Evolutionary conservation across 2,113 vertebrate species (phyloP).

Genomic region (Vireo altiloquus): DNA sequence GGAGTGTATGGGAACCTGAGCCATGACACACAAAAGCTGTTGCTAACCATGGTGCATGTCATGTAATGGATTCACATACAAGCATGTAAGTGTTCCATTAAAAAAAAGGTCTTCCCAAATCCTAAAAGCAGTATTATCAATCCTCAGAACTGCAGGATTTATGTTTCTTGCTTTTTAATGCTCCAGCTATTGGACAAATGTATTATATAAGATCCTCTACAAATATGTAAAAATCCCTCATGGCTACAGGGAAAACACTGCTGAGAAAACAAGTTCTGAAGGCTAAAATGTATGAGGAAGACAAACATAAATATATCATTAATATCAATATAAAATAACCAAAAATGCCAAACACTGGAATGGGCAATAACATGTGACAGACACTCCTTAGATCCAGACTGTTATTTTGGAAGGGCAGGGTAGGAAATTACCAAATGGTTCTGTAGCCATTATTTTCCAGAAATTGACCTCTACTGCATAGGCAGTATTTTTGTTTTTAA

Average conservation of each 20-base stretch:
- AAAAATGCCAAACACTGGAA: background rate
- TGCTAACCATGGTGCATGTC: background rate
- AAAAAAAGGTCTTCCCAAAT: background rate
- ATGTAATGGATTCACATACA: background rate
- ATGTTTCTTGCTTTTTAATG: background rate
- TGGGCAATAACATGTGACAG: background rate
- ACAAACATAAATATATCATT: background rate
- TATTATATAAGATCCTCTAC: background rate
- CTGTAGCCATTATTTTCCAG: background rate
- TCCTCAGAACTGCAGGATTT: background rate
- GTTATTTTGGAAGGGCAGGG: background rate
- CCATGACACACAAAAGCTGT: slow-evolving; percentile 44
- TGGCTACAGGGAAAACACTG: background rate
- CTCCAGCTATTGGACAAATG: background rate
- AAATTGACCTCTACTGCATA: background rate
- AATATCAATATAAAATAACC: background rate
- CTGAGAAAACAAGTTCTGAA: background rate
- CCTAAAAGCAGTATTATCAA: background rate
- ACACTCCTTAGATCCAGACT: background rate
- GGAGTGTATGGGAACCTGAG: slow-evolving; percentile 30
- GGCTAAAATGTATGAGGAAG: background rate
- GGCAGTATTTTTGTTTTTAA: background rate
- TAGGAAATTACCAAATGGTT: background rate
- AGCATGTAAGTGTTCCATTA: background rate
- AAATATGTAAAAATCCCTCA: background rate